phyloP scores from a whole-genome alignment of 2,113 vertebrate genomes.

The Solea senegalensis region DNA sequence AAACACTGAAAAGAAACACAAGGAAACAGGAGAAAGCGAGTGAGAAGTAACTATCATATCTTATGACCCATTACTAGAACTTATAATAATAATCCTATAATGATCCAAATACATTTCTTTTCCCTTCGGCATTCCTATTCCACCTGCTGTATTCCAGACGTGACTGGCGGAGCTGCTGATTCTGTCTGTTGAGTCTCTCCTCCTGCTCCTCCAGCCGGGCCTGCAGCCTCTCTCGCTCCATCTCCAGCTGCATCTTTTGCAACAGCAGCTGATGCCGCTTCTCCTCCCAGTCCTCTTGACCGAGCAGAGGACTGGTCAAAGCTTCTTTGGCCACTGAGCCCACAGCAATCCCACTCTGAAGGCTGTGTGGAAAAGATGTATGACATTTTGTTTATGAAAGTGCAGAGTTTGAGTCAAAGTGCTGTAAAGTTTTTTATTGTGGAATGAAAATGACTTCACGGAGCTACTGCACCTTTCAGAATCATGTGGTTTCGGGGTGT shows the following conservation, averaged over 20 bases:
- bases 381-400: not conserved
- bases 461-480: slow-evolving; percentile 48
- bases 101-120: not conserved
- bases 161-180: slow-evolving; percentile 86
- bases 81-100: not conserved
- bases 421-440: not conserved
- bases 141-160: slow-evolving; percentile 84
- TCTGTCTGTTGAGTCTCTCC: slow-evolving; percentile 86
- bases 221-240: slow-evolving; percentile 90
- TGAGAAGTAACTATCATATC: not conserved
- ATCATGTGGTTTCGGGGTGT: slow-evolving; percentile 9
- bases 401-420: not conserved
- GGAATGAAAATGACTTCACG: not conserved
- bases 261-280: slow-evolving; percentile 87
- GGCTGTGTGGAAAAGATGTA: slow-evolving; percentile 17
- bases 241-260: slow-evolving; percentile 94
- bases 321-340: slow-evolving; percentile 25
- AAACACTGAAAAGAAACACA: not conserved
- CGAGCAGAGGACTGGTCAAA: slow-evolving; percentile 54
- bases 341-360: not conserved
- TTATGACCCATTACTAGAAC: not conserved
- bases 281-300: slow-evolving; percentile 84
- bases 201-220: slow-evolving; percentile 89
- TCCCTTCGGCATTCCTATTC: not conserved
- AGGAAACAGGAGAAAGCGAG: not conserved